Evolutionary conservation across 2,113 vertebrate genomes (phyloP).

Genomic region (Hassar affinis): DNA sequence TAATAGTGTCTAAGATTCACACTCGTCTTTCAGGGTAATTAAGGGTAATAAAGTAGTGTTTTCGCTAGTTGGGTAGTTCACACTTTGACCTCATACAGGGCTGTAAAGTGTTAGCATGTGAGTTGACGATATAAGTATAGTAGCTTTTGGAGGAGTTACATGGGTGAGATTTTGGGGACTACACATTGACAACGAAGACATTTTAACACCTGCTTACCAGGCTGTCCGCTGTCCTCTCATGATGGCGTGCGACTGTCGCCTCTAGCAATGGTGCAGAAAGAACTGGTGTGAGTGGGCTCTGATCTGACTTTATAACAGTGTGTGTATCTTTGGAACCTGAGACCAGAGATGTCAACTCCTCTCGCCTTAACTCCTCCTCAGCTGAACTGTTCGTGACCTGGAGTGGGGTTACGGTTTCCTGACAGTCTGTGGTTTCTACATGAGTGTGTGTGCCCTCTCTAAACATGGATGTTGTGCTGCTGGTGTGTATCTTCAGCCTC

Average conservation of each 20-base stretch:
- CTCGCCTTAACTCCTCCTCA: neutral
- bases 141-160: neutral
- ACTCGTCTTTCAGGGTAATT: neutral
- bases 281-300: neutral
- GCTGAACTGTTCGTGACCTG: neutral
- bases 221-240: slow-evolving; percentile 26
- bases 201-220: slow-evolving; percentile 48
- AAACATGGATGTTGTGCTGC: slow-evolving; percentile 13
- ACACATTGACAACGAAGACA: slow-evolving; percentile 20
- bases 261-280: neutral
- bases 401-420: neutral
- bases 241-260: slow-evolving; percentile 1
- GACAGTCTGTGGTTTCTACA: slow-evolving; percentile 3
- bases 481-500: slow-evolving; percentile 54
- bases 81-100: neutral
- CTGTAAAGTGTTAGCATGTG: slow-evolving; percentile 13
- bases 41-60: neutral
- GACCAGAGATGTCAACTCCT: neutral
- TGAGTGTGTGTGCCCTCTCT: slow-evolving; percentile 11
- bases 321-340: neutral
- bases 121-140: slow-evolving; percentile 3
- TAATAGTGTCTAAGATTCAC: neutral
- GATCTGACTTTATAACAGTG: neutral
- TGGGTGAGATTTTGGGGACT: neutral
- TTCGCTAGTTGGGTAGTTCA: neutral